A percentile compares a stretch with the other conserved stretches of the same genome.
Evolutionary conservation across 2,113 vertebrate species (phyloP).

Genomic region (Tinamus guttatus): DNA sequence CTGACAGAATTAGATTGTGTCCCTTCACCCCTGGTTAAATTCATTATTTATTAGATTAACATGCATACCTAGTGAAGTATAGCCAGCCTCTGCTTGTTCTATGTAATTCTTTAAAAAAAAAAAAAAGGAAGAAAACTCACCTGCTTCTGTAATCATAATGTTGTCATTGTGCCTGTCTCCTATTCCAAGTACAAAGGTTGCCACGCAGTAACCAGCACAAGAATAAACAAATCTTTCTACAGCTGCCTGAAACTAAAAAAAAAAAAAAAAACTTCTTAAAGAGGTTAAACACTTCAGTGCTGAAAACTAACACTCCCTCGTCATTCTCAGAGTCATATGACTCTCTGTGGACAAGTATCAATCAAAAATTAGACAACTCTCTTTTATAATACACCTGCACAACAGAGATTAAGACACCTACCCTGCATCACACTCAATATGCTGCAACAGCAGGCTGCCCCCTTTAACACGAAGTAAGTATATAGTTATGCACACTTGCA

Average conservation of each 20-base stretch:
- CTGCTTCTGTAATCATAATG: conserved; percentile 98
- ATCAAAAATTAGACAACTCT: not conserved
- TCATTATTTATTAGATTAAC: not conserved
- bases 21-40: not conserved
- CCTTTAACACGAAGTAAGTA: not conserved
- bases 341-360: not conserved
- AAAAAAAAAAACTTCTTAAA: not conserved
- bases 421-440: not conserved
- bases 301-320: not conserved
- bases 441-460: not conserved
- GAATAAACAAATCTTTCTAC: conserved; percentile 96
- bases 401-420: not conserved
- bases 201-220: conserved; percentile 97
- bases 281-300: not conserved
- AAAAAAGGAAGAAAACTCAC: conserved; percentile 72
- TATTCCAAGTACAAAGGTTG: conserved; percentile 98
- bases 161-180: conserved; percentile 99
- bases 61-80: not conserved
- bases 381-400: not conserved
- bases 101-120: not conserved
- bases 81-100: not conserved
- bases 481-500: not conserved
- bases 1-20: not conserved
- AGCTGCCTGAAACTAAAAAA: conserved; percentile 90
- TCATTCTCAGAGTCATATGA: not conserved